Base-by-base conservation (phyloP, 2,888 invertebrate genomes). In the Gibbula magus region DNA sequence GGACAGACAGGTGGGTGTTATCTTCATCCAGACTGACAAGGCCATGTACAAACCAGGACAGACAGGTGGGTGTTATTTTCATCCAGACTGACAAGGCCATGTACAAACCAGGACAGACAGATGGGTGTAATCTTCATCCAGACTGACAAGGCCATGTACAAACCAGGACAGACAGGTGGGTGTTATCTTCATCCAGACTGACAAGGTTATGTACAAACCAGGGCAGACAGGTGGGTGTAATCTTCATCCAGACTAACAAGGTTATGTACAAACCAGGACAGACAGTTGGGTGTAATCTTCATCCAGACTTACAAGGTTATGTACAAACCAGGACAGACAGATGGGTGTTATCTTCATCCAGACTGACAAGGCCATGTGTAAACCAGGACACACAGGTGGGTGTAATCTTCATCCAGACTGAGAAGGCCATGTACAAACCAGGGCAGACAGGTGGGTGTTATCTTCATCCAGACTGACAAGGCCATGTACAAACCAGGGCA, bases 231-330 rank as follows among this genome's bases (percentile, higher is more conserved):
- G 35, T 35, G 35, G 35, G 35, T 35, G n/a, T n/a, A n/a, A n/a
- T n/a, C n/a, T n/a, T 89, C 74, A 85, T 91, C 8, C 90, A 91
- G 82, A 89, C 90, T 0, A 89, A 90, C 85, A 91, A 91, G 82
- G 91, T 89, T 25, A 84, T 84, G 75, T 84, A 83, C 78, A 85
- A 85, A 35, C 82, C 83, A 16, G 89, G 91, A 22, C 90, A 91
- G 79, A 90, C 87, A 85, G 90, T 91, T 91, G 75, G 54, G 81
- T 79, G 35, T 8, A 5, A 35, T 8, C 35, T 35, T 35, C n/a
- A n/a, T n/a, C n/a, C n/a, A n/a, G n/a, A n/a, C 8, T 35, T 3
- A 8, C 4, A 8, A 35, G 35, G 35, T 5, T 8, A 35, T 35
- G 35, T 35, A 5, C 8, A 5, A 35, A 5, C 35, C 8, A 5